phyloP scores from a whole-genome alignment of 2,797 vertebrate species.

The Labroides dimidiatus region DNA sequence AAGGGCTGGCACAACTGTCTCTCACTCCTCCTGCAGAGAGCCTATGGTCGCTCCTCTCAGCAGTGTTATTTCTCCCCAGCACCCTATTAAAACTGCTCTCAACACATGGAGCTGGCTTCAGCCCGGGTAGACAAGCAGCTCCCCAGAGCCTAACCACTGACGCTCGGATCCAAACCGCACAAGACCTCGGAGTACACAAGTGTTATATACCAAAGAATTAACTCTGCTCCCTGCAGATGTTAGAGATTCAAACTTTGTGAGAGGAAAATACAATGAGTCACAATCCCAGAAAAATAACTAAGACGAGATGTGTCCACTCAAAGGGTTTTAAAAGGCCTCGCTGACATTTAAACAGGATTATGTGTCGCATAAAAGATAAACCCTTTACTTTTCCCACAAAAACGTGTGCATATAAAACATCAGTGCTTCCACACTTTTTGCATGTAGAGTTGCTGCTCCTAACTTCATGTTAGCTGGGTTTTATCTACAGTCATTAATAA shows the following conservation, averaged over 20 bases:
- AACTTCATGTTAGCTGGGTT: too few relatives aligned
- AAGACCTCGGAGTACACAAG: slow-evolving; percentile 66
- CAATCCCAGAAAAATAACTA: slow-evolving; percentile 18
- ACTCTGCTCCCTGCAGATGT: slow-evolving; percentile 48
- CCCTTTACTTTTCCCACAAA: too few relatives aligned
- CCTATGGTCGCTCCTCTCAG: slow-evolving; percentile 64
- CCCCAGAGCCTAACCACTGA: slow-evolving; percentile 67
- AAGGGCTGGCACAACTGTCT: slow-evolving; percentile 77
- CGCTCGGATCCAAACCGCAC: slow-evolving; percentile 66
- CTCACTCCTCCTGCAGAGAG: slow-evolving; percentile 68
- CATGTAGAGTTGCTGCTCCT: too few relatives aligned
- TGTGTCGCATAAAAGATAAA: too few relatives aligned
- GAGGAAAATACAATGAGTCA: slow-evolving; percentile 29
- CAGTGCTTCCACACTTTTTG: too few relatives aligned
- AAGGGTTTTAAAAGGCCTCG: slow-evolving; percentile 1
- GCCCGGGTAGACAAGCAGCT: slow-evolving; percentile 66
- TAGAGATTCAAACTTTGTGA: slow-evolving; percentile 26
- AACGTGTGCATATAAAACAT: too few relatives aligned
- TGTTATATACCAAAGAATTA: slow-evolving; percentile 47
- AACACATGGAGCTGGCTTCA: slow-evolving; percentile 70
- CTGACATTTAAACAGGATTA: not conserved
- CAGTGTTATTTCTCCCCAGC: slow-evolving; percentile 71
- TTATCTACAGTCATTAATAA: too few relatives aligned
- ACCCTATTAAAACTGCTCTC: slow-evolving; percentile 76
- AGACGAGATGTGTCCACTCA: slow-evolving; percentile 3